These are phyloP conservation scores for Peromyscus attwateri DNA, from an alignment of 2,797 vertebrate genomes.

Conservation along the genomic window DNA sequence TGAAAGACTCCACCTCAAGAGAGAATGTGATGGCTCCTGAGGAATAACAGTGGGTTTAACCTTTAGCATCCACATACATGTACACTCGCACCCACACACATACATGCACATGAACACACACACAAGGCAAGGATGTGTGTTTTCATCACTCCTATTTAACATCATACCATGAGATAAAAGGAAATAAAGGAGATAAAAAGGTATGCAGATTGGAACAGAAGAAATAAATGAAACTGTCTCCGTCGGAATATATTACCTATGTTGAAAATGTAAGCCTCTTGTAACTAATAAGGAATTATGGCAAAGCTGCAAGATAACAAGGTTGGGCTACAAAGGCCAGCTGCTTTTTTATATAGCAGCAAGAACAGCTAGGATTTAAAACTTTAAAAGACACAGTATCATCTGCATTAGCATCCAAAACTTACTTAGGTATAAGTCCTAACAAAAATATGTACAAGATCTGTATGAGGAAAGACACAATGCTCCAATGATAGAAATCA, in stretches of 20 bases:
- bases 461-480: constrained; percentile 41
- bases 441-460: constrained; percentile 43
- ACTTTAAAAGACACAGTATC: not conserved
- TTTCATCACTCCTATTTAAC: not conserved
- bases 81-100: not conserved
- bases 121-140: not conserved
- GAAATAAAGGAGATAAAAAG: not conserved
- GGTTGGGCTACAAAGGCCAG: not conserved
- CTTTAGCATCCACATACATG: not conserved
- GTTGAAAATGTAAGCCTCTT: not conserved
- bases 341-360: not conserved
- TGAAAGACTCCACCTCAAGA: not conserved
- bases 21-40: not conserved
- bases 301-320: not conserved
- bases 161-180: not conserved
- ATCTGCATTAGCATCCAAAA: constrained; percentile 3
- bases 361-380: constrained; percentile 48
- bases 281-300: not conserved
- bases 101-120: not conserved
- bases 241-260: not conserved
- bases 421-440: not conserved
- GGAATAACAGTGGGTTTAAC: not conserved
- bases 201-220: not conserved
- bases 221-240: not conserved
- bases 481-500: constrained; percentile 4